Base-by-base conservation (phyloP, 2,888 invertebrate species). In the Tribolium freemani region DNA sequence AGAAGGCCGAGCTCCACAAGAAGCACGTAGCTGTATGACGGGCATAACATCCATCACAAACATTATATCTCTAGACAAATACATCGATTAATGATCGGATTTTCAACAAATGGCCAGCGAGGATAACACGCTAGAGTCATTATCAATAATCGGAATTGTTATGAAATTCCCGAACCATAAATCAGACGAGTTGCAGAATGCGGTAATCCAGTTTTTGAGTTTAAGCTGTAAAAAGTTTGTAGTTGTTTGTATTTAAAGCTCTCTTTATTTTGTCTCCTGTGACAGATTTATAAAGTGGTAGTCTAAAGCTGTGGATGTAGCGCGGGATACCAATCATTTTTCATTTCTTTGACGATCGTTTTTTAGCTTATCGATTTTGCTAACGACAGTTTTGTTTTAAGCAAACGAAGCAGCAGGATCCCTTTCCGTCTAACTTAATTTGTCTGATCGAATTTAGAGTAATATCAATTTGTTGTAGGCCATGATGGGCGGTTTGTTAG, bases 221-320 rank as follows among this genome's bases (percentile, higher is more conserved):
- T 74, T 75, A 70, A 58, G 57, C 73, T 69, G 70, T 74, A 76
- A 76, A 71, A 73, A 74, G 61, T n/a, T 50, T 67, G 74, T 74
- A 63, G 58, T 58, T 67, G 70, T 72, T 72, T 66, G 71, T 73
- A 69, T 71, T 69, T 69, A 72, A 73, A 74, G 74, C 58, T 51
- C 46, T 54, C 11, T 71, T 64, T 76, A 75, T 78, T 76, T 75
- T 74, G 69, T 75, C 78, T 75, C 60, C 71, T 60, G 71, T 78
- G 82, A 83, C 80, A 80, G 80, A 82, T 83, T 83, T 83, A 82
- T 81, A 79, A 81, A 79, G 83, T 82, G 80, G 78, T 78, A 75
- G 72, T 75, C 74, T 74, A 63, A 77, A 77, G 73, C 71, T 66
- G 71, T 73, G 72, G 53, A 48, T 56, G 73, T 67, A 61, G 74